Base-by-base conservation (phyloP, 1,140 invertebrate genomes). In the Carcinoscorpius rotundicauda region DNA sequence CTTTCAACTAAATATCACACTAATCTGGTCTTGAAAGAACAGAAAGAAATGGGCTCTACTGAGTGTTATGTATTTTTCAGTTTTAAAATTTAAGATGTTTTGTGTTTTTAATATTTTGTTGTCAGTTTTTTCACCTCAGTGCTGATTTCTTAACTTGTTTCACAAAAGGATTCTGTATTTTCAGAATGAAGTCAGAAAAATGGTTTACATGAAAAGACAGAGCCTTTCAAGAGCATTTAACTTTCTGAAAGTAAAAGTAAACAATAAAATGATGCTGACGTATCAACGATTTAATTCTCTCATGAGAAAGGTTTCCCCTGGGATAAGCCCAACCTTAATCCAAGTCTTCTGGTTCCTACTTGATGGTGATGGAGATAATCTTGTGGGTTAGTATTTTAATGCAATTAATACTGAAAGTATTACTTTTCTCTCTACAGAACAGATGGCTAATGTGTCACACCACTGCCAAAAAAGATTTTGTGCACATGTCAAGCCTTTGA, bases 131-230 rank as follows among this genome's bases (percentile, higher is more conserved):
- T 29, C 29, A 29, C 29, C 29, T 29, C 29, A 29, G 29, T 29
- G 2, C 29, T 29, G 29, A 29, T 29, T 29, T 29, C 29, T 29
- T 29, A 29, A 29, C 29, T 1, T 48, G 58, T 8, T 60, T 60
- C 49, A 11, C 49, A 49, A n/a, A 49, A 60, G n/a, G 9, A 6
- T 10, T 6, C 52, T 49, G 6, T 5, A 6, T 49, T 73, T 67
- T 52, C 68, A 81, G 79, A 80, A 80, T 73, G 80, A 81, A 72
- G 76, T 81, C 11, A 73, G 72, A 63, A 71, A 73, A n/a, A n/a
- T 55, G 53, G 53, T 55, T 55, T 55, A 55, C 3, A 70, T 73
- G 29, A 80, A 80, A 67, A 72, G 78, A 49, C 69, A 76, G 62
- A 76, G 75, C 60, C 69, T 81, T 48, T 66, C 70, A 52, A 72